Evolutionary conservation across 2,113 vertebrate species (phyloP).

Genomic region (Lasiurus borealis): DNA sequence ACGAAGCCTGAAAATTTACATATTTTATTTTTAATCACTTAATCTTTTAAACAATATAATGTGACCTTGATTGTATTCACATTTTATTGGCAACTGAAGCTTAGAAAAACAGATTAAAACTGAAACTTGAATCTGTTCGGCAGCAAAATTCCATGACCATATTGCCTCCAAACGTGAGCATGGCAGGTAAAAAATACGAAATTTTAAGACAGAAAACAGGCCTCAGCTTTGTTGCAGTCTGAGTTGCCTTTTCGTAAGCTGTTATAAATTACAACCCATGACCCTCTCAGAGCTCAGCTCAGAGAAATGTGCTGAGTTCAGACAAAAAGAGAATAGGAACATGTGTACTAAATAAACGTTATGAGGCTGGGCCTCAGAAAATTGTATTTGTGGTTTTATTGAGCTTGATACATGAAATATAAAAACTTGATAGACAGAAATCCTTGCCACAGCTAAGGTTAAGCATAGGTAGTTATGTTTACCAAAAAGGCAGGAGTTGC

Average conservation of each 20-base stretch:
- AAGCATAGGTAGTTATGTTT: slow-evolving; percentile 28
- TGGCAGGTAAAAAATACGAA: not conserved
- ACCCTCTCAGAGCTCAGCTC: not conserved
- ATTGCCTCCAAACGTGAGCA: not conserved
- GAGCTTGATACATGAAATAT: slow-evolving; percentile 46
- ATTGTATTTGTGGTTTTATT: slow-evolving; percentile 53
- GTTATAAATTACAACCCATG: not conserved
- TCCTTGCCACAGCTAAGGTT: not conserved
- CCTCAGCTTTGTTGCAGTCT: not conserved
- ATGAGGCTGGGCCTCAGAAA: slow-evolving; percentile 51
- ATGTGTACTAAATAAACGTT: slow-evolving; percentile 64
- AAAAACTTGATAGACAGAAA: slow-evolving; percentile 34
- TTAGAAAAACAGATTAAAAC: not conserved
- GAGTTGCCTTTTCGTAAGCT: not conserved
- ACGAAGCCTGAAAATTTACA: not conserved
- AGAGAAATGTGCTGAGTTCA: slow-evolving; percentile 37
- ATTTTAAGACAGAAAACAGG: not conserved
- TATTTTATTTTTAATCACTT: slow-evolving; percentile 27
- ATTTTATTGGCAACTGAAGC: not conserved
- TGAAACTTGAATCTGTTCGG: not conserved
- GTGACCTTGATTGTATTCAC: not conserved
- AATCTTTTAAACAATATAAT: not conserved
- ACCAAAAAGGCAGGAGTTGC: slow-evolving; percentile 12
- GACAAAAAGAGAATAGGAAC: slow-evolving; percentile 43
- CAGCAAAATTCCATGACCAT: not conserved